Base-by-base conservation (phyloP, 2,113 vertebrate genomes). In the Ivindomyrus marchei region DNA sequence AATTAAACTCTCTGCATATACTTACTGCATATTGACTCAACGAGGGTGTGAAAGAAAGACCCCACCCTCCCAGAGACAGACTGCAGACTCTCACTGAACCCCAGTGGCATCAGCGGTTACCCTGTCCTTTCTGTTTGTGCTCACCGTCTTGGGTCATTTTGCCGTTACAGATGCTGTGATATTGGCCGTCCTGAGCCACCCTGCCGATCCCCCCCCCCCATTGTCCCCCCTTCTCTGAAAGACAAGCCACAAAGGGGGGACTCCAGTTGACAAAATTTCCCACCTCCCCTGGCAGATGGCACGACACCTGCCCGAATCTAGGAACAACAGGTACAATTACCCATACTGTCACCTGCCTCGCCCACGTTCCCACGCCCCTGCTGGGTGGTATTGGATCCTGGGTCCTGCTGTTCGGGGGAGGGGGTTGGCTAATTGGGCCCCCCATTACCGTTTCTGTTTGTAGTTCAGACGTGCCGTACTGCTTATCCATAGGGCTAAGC, bases 281-380 rank as follows among this genome's bases (percentile, higher is more conserved):
- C 45, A 49, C 62, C 46, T 42, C 58, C 56, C 21, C 31, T 77
- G 45, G 90, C 95, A 96, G 95, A 95, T 96, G 95, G 94, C 94
- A 91, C 92, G 88, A 89, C 95, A 95, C 93, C 94, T 95, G 95
- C 93, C 92, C 90, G 88, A 86, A 92, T 91, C 92, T 92, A 92
- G 92, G 92, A 94, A 95, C 93, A 94, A 95, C 95, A 94, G 91
- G 93, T 92, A 91, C 93, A 94, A 94, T 95, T 94, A 94, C 91
- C 92, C 89, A 92, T 92, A 94, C 94, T 94, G 94, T 94, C 93
- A 90, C 58, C 31, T 90, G 45, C 47, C 36, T 42, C 49, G 6
- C 62, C 31, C 46, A 58, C 5, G 15, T 62, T 58, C 83, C 85
- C 66, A 87, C 74, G 31, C 36, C 36, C 36, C 36, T 39, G 70